Percentiles rank a stretch among this genome's conserved stretches.
Evolutionary conservation across 2,888 invertebrate species (phyloP).

Genomic region (Cybosia mesomella): DNA sequence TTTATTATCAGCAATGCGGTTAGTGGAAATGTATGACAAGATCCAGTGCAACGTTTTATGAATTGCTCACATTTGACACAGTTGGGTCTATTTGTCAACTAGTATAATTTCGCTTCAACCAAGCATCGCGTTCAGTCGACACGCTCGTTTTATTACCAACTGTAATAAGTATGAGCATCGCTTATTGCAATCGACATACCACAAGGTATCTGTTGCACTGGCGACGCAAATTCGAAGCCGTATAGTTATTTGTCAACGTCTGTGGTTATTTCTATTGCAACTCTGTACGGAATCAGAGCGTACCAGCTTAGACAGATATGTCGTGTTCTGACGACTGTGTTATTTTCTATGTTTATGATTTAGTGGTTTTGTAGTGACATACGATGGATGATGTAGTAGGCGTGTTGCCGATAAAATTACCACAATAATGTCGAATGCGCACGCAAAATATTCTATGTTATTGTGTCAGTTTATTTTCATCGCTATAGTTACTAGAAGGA

Average conservation of each 20-base stretch:
- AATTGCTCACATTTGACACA: conserved; percentile 61
- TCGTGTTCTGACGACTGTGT: conserved; percentile 51
- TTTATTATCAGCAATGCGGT: conserved; percentile 59
- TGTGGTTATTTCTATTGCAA: conserved; percentile 62
- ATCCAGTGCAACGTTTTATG: conserved; percentile 69
- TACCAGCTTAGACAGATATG: conserved; percentile 46
- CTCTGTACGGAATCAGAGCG: conserved; percentile 61
- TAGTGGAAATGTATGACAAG: conserved; percentile 64
- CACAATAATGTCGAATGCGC: conserved; percentile 14
- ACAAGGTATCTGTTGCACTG: conserved; percentile 51
- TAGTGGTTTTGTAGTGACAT: conserved; percentile 43
- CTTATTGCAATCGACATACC: conserved; percentile 44
- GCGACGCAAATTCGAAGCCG: conserved; percentile 56
- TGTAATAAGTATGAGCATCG: conserved; percentile 47
- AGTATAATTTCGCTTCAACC: conserved; percentile 69
- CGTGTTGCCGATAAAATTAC: conserved; percentile 29
- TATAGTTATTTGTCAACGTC: conserved; percentile 67
- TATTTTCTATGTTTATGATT: conserved; percentile 54
- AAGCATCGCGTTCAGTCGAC: conserved; percentile 37
- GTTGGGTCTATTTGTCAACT: conserved; percentile 71
- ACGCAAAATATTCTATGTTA: conserved; percentile 15
- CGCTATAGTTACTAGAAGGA: conserved; percentile 4
- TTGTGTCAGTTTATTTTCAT: neutral
- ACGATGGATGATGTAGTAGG: conserved; percentile 42
- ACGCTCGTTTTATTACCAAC: conserved; percentile 47